These are phyloP conservation scores for Calidris pygmaea DNA, from an alignment of 2,113 vertebrate genomes.

Conservation along the genomic window DNA sequence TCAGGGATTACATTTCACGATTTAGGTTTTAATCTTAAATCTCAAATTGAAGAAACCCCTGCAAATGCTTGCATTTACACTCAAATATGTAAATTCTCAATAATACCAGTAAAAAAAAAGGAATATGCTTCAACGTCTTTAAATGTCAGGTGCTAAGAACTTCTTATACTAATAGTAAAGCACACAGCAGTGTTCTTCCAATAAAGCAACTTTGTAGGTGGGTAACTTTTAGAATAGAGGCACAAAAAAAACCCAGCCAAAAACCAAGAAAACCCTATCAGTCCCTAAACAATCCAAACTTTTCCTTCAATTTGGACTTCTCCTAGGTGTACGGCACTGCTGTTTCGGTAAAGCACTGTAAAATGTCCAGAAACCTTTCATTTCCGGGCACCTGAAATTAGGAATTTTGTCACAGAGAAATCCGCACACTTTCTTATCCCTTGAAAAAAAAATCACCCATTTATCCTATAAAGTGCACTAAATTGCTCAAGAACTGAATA, in stretches of 20 bases:
- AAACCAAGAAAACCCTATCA: neutral
- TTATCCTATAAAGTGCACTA: neutral
- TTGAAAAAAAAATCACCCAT: neutral
- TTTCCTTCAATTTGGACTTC: neutral
- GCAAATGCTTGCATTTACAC: neutral
- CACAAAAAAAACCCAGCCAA: neutral
- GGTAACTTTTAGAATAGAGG: neutral
- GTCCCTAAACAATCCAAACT: neutral
- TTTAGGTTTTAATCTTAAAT: neutral
- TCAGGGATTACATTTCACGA: neutral
- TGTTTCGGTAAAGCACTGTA: neutral
- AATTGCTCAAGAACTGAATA: neutral
- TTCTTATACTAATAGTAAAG: neutral
- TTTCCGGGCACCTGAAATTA: neutral
- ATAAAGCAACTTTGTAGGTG: neutral
- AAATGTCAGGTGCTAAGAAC: neutral
- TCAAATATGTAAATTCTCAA: neutral
- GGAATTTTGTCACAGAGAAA: neutral
- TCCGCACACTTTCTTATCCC: neutral
- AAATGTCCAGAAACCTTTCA: neutral
- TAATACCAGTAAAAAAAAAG: neutral
- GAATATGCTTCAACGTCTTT: neutral
- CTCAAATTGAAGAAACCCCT: neutral
- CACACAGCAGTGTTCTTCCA: neutral
- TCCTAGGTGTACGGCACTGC: neutral